phyloP scores from a whole-genome alignment of 2,113 vertebrate species.

The Hippoglossus stenolepis region DNA sequence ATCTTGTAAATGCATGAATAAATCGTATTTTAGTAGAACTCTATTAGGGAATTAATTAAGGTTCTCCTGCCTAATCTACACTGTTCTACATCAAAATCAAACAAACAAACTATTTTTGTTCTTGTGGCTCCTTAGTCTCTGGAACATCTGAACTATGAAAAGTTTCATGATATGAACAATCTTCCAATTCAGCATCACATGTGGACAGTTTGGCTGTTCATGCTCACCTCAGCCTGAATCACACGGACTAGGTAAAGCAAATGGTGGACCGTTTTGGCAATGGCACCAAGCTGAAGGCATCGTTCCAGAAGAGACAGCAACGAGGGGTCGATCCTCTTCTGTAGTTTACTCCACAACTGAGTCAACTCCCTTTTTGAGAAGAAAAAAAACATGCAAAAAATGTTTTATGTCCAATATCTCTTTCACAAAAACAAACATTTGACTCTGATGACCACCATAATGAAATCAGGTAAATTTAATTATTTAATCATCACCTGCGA shows the following conservation, averaged over 20 bases:
- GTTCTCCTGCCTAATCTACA: too few species aligned
- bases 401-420: not conserved
- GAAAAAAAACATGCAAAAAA: not conserved
- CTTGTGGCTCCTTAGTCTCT: not conserved
- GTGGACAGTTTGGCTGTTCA: not conserved
- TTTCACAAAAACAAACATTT: not conserved
- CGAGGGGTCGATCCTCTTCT: conserved; percentile 93
- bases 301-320: conserved; percentile 92
- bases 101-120: not conserved
- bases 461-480: not conserved
- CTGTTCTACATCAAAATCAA: too few species aligned
- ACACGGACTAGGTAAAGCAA: conserved; percentile 95
- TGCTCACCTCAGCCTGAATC: conserved; percentile 92
- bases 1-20: too few species aligned
- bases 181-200: not conserved
- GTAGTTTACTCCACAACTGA: conserved; percentile 96
- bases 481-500: not conserved
- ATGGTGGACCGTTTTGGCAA: conserved; percentile 95
- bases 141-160: too few species aligned
- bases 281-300: conserved; percentile 96
- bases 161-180: too few species aligned
- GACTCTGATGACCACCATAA: not conserved
- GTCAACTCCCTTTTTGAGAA: conserved; percentile 89
- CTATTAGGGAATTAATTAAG: too few species aligned
- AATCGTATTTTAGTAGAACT: too few species aligned